Percentiles rank a stretch among this genome's conserved stretches.
phyloP scores from a whole-genome alignment of 53 echinoderm and acorn worm species.

The Actinopyga echinites region DNA sequence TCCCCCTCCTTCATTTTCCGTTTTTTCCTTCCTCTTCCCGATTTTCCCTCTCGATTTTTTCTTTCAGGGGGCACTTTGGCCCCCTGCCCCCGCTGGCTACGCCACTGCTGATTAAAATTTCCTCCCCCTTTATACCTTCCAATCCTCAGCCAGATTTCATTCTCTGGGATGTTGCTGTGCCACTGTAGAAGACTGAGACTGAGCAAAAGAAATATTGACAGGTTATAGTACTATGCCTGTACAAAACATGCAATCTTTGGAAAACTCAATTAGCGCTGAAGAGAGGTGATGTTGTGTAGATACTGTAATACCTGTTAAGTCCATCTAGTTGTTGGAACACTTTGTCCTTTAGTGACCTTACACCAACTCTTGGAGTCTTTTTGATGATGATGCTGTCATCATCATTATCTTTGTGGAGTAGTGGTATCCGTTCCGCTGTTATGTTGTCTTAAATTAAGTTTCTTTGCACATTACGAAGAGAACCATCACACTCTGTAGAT shows the following conservation, averaged over 20 bases:
- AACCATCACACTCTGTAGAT: not conserved
- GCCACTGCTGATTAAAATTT: no score
- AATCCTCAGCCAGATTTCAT: slow-evolving; percentile 21
- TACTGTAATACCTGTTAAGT: no score
- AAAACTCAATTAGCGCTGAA: not conserved
- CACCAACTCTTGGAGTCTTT: no score
- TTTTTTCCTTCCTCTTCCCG: no score
- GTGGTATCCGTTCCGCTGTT: slow-evolving; percentile 3
- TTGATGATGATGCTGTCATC: no score
- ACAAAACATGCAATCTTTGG: not conserved
- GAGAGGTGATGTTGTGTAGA: not conserved
- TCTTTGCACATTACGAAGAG: not conserved
- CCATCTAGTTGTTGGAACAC: no score
- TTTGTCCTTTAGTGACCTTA: no score
- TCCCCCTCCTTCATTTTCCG: no score
- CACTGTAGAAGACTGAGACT: not conserved
- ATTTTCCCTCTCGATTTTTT: no score
- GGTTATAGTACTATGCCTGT: not conserved
- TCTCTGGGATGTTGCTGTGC: not conserved
- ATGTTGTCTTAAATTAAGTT: not conserved
- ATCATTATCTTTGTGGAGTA: not conserved
- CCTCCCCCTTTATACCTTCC: slow-evolving; percentile 23
- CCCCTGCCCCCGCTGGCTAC: no score
- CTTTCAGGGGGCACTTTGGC: no score
- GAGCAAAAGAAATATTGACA: not conserved